These are phyloP conservation scores for Apteryx owenii DNA, from an alignment of 2,113 vertebrate genomes.

Conservation along the genomic window DNA sequence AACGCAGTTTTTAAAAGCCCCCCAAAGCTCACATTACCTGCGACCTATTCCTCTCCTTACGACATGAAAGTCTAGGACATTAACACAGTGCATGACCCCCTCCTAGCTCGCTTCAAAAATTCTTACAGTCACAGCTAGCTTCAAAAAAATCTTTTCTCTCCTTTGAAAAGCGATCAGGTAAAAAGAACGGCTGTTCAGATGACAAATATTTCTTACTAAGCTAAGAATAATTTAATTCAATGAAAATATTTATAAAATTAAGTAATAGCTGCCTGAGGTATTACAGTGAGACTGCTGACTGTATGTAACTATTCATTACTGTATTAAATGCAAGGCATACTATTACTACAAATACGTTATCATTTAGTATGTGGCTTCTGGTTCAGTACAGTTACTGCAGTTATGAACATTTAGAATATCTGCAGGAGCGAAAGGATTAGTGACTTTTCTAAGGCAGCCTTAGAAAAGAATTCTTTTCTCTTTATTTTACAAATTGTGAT, in stretches of 20 bases:
- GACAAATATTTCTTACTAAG: neutral
- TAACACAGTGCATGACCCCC: neutral
- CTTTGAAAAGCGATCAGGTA: neutral
- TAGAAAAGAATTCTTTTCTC: neutral
- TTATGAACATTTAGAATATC: constrained; percentile 11
- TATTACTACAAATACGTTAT: constrained; percentile 5
- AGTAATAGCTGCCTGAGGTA: neutral
- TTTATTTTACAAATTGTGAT: constrained; percentile 19
- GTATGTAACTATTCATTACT: constrained; percentile 1
- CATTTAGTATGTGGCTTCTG: neutral
- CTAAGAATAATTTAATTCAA: neutral
- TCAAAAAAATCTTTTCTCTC: neutral
- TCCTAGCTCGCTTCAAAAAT: neutral
- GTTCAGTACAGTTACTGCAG: neutral
- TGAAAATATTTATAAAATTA: constrained; percentile 18
- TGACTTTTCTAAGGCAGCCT: neutral
- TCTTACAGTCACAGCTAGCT: neutral
- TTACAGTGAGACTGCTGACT: neutral
- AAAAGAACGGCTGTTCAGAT: neutral
- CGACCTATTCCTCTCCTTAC: neutral
- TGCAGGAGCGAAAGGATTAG: neutral
- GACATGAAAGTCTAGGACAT: neutral
- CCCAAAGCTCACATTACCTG: neutral
- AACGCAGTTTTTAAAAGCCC: neutral
- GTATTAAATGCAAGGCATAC: neutral